These are phyloP conservation scores for Drosophila novamexicana DNA, from an alignment of 1,140 invertebrate species.

Conservation along the genomic window DNA sequence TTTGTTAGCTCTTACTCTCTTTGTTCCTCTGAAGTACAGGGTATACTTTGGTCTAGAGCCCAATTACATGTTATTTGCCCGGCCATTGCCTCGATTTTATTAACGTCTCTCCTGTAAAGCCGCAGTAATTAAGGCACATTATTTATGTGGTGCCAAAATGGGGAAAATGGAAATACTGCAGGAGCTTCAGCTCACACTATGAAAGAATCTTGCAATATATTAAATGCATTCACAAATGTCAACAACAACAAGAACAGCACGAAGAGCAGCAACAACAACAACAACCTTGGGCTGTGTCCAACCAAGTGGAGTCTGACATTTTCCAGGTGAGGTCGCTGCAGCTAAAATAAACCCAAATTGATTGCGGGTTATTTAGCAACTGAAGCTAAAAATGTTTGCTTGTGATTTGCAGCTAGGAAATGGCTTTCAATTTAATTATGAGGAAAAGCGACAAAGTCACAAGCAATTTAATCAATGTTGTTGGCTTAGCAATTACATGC, in stretches of 20 bases:
- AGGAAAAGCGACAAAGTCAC: not conserved
- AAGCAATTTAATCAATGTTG: not conserved
- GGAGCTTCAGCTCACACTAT: slow-evolving; percentile 22
- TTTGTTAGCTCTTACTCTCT: too few species aligned
- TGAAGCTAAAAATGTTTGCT: slow-evolving; percentile 7
- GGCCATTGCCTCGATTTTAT: slow-evolving; percentile 4
- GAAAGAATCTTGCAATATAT: slow-evolving; percentile 7
- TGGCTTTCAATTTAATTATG: slow-evolving; percentile 23
- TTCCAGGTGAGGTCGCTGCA: slow-evolving; percentile 9
- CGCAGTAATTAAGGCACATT: slow-evolving; percentile 77
- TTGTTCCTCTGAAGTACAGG: not conserved
- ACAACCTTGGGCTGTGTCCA: slow-evolving; percentile 4
- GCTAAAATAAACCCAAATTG: slow-evolving; percentile 12
- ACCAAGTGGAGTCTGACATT: slow-evolving; percentile 15
- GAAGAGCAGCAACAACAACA: slow-evolving; percentile 3
- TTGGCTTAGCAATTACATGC: slow-evolving; percentile 16
- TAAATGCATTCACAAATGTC: slow-evolving; percentile 30
- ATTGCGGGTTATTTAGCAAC: slow-evolving; percentile 7
- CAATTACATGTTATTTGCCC: not conserved
- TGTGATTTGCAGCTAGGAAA: slow-evolving; percentile 12
- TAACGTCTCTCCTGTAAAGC: slow-evolving; percentile 35
- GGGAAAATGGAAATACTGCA: slow-evolving; percentile 50
- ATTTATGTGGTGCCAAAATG: slow-evolving; percentile 48
- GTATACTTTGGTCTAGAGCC: not conserved
- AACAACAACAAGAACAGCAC: slow-evolving; percentile 12